A percentile compares a stretch with the other conserved stretches of the same genome.
Evolutionary conservation across 1,140 invertebrate genomes (phyloP).

Genomic region (Linepithema humile): DNA sequence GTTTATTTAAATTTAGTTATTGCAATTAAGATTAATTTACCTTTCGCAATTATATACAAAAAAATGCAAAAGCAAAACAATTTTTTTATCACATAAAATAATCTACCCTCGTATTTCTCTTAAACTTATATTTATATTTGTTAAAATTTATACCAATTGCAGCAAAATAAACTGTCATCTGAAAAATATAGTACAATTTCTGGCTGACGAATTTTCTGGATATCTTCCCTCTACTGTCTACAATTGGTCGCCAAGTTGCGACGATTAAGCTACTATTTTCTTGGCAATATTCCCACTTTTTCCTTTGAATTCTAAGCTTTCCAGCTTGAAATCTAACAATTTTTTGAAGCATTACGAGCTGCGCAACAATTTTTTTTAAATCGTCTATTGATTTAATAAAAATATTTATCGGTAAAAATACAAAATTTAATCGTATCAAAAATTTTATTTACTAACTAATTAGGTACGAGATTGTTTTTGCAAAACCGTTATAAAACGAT

Average conservation of each 20-base stretch:
- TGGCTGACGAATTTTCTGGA: not conserved
- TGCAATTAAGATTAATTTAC: not conserved
- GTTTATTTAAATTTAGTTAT: not conserved
- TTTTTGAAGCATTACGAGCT: not conserved
- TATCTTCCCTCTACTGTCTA: slow-evolving; percentile 23
- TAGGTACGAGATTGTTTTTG: not conserved
- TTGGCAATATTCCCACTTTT: slow-evolving; percentile 10
- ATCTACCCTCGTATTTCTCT: too few relatives aligned
- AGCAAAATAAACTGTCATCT: not conserved
- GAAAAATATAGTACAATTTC: not conserved
- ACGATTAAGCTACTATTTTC: slow-evolving; percentile 42
- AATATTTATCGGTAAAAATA: not conserved
- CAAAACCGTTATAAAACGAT: not conserved
- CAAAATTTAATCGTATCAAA: not conserved
- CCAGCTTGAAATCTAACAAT: slow-evolving; percentile 6
- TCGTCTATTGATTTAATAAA: not conserved
- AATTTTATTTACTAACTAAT: not conserved
- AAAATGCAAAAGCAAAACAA: not conserved
- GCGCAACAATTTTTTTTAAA: not conserved
- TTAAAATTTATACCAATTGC: not conserved
- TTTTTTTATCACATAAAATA: too few relatives aligned
- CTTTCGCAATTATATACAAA: not conserved
- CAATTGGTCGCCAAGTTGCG: slow-evolving; percentile 22
- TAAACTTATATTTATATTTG: too few relatives aligned
- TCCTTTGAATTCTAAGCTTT: slow-evolving; percentile 15